These are phyloP conservation scores for Malacoctenus gilli DNA, from an alignment of 2,797 vertebrate species.

Conservation along the genomic window DNA sequence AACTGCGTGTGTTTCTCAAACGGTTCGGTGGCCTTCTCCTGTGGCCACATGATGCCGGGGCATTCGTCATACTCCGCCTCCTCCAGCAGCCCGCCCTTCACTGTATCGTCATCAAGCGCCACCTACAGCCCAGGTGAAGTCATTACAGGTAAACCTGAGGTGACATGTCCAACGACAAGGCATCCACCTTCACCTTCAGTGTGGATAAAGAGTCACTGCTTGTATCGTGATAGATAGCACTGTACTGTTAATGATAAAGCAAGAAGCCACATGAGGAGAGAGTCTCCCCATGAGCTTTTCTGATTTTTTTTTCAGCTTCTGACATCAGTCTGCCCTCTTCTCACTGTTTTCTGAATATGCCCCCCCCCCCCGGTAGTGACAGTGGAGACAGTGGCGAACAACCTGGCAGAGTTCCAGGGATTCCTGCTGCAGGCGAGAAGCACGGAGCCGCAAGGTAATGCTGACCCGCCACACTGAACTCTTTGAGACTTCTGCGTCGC, in stretches of 20 bases:
- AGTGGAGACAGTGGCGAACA: constrained; percentile 46
- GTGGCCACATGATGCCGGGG: constrained; percentile 47
- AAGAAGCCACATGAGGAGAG: too few relatives aligned
- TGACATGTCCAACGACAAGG: too few relatives aligned
- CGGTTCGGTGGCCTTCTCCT: constrained; percentile 54
- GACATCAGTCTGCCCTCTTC: too few relatives aligned
- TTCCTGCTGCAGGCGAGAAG: constrained; percentile 72
- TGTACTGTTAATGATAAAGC: too few relatives aligned
- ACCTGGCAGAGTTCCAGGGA: constrained; percentile 52
- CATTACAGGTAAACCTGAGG: constrained; percentile 48
- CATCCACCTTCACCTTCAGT: too few relatives aligned
- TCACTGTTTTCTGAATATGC: too few relatives aligned
- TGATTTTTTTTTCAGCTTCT: too few relatives aligned
- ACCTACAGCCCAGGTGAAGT: constrained; percentile 57
- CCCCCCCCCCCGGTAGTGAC: constrained; percentile 47
- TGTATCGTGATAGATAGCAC: too few relatives aligned
- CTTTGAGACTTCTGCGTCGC: too few relatives aligned
- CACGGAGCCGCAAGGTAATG: background rate
- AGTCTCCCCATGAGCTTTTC: too few relatives aligned
- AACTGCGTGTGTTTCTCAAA: constrained; percentile 41
- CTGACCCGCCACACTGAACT: too few relatives aligned
- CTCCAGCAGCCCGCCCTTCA: constrained; percentile 40
- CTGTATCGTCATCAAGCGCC: constrained; percentile 32
- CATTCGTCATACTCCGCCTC: constrained; percentile 30
- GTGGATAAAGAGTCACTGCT: too few relatives aligned